Evolutionary conservation across 2,113 vertebrate genomes (phyloP), one percentile per base, ranked within the genome.

Genomic region (Albula goreensis): DNA sequence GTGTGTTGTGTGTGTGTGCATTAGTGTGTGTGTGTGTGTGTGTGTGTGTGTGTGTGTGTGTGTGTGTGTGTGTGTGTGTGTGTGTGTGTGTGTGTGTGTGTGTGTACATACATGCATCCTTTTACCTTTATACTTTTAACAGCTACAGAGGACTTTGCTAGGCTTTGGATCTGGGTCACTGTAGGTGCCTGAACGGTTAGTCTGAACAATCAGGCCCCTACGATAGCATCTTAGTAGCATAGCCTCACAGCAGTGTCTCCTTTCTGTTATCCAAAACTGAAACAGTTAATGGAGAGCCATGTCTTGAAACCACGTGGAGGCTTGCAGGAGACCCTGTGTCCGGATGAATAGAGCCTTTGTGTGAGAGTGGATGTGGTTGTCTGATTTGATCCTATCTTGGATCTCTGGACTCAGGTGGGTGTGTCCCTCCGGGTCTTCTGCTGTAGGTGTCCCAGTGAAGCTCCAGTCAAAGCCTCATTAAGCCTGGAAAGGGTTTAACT

Each of bases 21-120:
- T 11, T 60, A 15, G 57, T 60, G 57, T 89, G 85, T 79, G 63
- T 70, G 19, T 70, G 17, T 70, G 22, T 70, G 63, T n/a, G 83
- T 31, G 70, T 53, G 25, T 48, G 50, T 78, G 19, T 6, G 19
- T 84, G 83, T 13, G 50, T 48, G 13, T 85, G 74, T 56, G 12
- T 78, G 70, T 85, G 50, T n/a, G 80, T 13, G 2, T 22, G 4
- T 78, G 13, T 49, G 12, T 11, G 31, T 50, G 11, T 22, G 80
- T 53, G 80, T 51, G 12, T 51, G 49, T 80, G 49, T 80, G 49
- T 80, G 49, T 51, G 49, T 19, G 79, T 2, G 7, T 80, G 49
- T 5, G 31, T 49, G 49, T 13, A 13, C 13, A 25, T 22, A 8
- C 19, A 50, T 52, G 70, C 48, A 48, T 12, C 50, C 3, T 15